phyloP scores from a whole-genome alignment of 2,113 vertebrate species.

The Siniperca knerii region DNA sequence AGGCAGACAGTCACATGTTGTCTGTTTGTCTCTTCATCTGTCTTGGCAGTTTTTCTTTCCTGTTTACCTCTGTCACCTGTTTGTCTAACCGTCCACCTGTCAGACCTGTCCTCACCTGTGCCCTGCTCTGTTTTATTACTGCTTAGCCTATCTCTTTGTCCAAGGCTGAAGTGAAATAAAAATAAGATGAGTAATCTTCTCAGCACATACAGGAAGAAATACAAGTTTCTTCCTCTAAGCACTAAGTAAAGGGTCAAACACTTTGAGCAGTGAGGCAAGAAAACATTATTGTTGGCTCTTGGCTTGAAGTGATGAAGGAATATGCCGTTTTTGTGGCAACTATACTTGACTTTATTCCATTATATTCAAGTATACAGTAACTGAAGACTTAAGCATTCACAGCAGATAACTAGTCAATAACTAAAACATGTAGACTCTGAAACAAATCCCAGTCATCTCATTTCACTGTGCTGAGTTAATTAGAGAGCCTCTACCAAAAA shows the following conservation, averaged over 20 bases:
- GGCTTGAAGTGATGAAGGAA: neutral
- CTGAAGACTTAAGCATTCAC: neutral
- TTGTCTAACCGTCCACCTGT: constrained; percentile 68
- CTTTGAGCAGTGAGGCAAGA: neutral
- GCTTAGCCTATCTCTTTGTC: constrained; percentile 15
- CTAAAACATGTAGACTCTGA: constrained; percentile 2
- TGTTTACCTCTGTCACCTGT: constrained; percentile 57
- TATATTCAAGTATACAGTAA: neutral
- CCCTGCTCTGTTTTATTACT: constrained; percentile 19
- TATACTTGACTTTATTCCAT: neutral
- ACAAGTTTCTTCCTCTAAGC: neutral
- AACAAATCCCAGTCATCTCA: constrained; percentile 10
- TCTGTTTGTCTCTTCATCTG: constrained; percentile 56
- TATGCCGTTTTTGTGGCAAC: neutral
- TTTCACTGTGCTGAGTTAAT: constrained; percentile 40
- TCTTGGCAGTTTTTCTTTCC: constrained; percentile 45
- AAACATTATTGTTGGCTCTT: neutral
- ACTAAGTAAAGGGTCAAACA: neutral
- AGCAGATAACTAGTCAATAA: neutral
- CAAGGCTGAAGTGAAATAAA: constrained; percentile 15
- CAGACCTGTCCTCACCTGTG: constrained; percentile 44
- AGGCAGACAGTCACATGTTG: constrained; percentile 56
- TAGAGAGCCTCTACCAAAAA: constrained; percentile 17
- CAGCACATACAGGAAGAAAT: neutral
- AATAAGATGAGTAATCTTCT: constrained; percentile 22